Base-by-base conservation (phyloP, 1,140 invertebrate species). In the Drosophila ogumai region DNA sequence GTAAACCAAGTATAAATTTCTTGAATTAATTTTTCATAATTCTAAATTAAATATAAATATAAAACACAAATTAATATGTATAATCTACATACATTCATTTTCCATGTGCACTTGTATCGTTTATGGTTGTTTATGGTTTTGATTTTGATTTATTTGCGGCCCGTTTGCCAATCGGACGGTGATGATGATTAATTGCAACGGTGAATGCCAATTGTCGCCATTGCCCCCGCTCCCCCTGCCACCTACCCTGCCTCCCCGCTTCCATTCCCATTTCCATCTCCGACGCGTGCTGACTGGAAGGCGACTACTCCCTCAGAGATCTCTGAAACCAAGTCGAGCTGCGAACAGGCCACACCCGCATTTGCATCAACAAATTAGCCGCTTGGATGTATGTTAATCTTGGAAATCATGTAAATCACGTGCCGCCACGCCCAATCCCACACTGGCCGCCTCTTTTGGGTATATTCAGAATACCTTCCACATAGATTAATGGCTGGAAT, bases 111-210 rank as follows among this genome's bases (percentile, higher is more conserved):
- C 1, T 44, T 32, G 43, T 31, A 28, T 66, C 41, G 19, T 15
- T 58, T 59, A 47, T 72, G 49, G 57, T 64, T 65, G 73, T 75
- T 76, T 68, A 72, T 66, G 61, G 47, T 61, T 78, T 85, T 76
- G 79, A 86, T 85, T 86, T 86, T 90, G 85, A 90, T 90, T 90
- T 90, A 90, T 90, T 90, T 90, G 76, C 80, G 77, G 79, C 68
- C 68, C 80, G 73, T 78, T 88, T 82, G 84, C 82, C 86, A 90
- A 90, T 90, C 79, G 87, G 78, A 68, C 66, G 67, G 55, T 77
- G 79, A 90, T 90, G 86, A 90, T 90, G 86, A 90, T 90, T 90
- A 90, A 90, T 90, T 82, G 86, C 81, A 50, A 49, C 84, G 75
- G 82, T 77, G 85, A 81, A 90, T 90, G 79, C 78, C 86, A 90